These are phyloP conservation scores for Cinclus mexicanus DNA, from an alignment of 2,113 vertebrate species.

Conservation along the genomic window DNA sequence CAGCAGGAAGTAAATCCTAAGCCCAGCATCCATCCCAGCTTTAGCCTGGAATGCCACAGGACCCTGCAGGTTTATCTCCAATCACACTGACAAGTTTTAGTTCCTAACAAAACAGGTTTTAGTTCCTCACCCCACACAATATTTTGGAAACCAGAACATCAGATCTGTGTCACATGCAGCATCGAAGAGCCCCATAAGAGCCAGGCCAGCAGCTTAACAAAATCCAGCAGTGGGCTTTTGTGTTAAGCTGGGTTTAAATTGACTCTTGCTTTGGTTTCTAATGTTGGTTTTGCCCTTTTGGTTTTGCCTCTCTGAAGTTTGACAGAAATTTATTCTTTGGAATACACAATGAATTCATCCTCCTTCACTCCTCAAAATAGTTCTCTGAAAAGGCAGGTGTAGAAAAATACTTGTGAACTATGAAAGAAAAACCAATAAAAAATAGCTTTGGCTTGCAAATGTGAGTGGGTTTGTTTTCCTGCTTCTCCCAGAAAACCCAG, in stretches of 20 bases:
- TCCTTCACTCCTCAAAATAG: conserved; percentile 36
- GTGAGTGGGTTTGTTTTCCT: background rate
- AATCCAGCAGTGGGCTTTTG: background rate
- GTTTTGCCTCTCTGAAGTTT: background rate
- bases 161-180: background rate
- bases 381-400: background rate
- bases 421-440: background rate
- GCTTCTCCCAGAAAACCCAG: background rate
- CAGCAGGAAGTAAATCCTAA: background rate
- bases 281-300: background rate
- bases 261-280: background rate
- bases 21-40: background rate
- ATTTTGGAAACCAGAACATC: background rate
- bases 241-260: background rate
- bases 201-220: background rate
- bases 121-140: rapidly evolving
- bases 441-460: background rate
- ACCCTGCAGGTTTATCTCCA: background rate
- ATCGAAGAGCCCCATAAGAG: background rate
- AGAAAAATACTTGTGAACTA: conserved; percentile 67
- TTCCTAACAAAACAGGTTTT: background rate
- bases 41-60: background rate
- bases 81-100: background rate
- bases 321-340: background rate
- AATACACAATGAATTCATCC: background rate